Evolutionary conservation across 2,113 vertebrate species (phyloP).

Genomic region (Oreocharis arfaki): DNA sequence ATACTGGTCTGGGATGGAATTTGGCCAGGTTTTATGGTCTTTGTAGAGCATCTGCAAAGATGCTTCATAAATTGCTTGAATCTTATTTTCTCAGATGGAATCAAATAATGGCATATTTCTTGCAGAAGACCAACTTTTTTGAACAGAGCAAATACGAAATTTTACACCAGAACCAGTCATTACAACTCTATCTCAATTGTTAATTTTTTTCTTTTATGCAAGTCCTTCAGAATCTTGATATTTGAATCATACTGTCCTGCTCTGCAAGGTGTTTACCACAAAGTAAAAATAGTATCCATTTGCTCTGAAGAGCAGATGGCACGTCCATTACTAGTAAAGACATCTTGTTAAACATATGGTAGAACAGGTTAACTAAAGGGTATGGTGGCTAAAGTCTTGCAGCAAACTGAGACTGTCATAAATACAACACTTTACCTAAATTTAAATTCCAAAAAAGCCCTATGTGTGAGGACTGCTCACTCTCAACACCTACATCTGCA

Average conservation of each 20-base stretch:
- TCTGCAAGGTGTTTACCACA: constrained; percentile 55
- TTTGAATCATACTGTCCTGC: background rate
- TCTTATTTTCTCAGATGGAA: background rate
- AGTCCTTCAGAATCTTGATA: constrained; percentile 20
- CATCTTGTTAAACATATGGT: constrained; percentile 69
- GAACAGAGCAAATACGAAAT: background rate
- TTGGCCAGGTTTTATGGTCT: background rate
- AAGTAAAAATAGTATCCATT: constrained; percentile 65
- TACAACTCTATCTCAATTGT: background rate
- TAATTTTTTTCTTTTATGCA: background rate
- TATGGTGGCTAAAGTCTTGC: constrained; percentile 44
- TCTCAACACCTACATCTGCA: background rate
- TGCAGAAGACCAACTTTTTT: background rate
- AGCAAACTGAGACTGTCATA: constrained; percentile 49
- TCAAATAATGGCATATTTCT: background rate
- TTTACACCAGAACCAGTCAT: background rate
- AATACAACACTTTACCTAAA: constrained; percentile 29
- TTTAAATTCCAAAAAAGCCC: background rate
- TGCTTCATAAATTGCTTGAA: background rate
- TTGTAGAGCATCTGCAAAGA: background rate
- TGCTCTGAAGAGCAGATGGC: constrained; percentile 68
- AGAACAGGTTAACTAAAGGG: constrained; percentile 70
- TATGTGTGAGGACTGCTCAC: background rate
- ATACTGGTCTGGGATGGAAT: background rate
- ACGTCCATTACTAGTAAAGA: constrained; percentile 70